These are phyloP conservation scores for Pristionchus exspectatus DNA, from an alignment of 2,888 invertebrate genomes.

Conservation along the genomic window DNA sequence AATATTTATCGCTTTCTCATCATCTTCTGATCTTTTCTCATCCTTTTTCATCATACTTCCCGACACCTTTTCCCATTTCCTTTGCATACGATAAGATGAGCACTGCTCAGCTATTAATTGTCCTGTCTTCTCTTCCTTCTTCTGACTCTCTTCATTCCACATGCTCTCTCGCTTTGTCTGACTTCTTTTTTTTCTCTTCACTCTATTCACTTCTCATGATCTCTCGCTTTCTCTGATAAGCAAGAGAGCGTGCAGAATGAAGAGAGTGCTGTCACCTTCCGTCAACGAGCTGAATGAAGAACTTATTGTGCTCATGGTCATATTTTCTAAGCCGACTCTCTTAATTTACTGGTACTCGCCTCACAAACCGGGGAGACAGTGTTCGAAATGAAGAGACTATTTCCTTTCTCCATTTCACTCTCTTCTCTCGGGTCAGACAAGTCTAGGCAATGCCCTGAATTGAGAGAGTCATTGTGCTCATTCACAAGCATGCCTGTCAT, in stretches of 20 bases:
- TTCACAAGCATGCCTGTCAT: no score
- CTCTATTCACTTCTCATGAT: neutral
- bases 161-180: neutral
- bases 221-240: neutral
- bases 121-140: neutral
- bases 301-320: neutral
- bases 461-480: no score
- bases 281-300: neutral
- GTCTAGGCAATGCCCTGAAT: no score
- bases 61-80: neutral
- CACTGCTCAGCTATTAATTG: slow-evolving; percentile 22
- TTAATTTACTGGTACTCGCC: neutral
- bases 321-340: neutral
- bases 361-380: neutral
- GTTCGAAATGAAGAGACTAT: no score
- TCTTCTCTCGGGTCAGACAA: no score
- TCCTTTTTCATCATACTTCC: neutral
- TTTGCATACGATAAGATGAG: neutral
- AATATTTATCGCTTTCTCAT: neutral
- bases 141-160: neutral
- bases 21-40: neutral
- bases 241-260: neutral
- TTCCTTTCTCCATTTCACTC: no score
- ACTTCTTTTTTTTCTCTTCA: neutral
- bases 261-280: neutral